Percentiles rank a stretch among this genome's conserved stretches.
These are phyloP conservation scores for Chrysodeixis includens DNA, from an alignment of 2,888 invertebrate genomes.

Conservation along the genomic window DNA sequence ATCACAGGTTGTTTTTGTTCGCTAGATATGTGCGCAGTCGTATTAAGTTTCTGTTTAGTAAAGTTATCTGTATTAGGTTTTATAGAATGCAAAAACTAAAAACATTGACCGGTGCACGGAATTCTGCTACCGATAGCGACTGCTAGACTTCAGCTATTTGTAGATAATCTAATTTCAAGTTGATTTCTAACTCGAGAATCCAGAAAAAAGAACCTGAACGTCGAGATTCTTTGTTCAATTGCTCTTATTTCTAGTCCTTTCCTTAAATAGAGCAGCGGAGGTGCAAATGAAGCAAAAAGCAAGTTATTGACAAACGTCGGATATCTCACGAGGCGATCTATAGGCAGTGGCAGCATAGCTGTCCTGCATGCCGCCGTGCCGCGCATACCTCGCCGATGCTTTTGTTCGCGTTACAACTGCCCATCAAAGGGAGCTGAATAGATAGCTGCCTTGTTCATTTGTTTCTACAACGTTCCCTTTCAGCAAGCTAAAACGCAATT, in stretches of 20 bases:
- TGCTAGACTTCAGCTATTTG: slow-evolving; percentile 13
- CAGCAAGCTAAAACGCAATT: background rate
- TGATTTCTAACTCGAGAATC: slow-evolving; percentile 14
- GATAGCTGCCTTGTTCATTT: background rate
- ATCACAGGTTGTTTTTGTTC: background rate
- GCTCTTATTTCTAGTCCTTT: slow-evolving; percentile 47
- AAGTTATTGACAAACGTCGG: slow-evolving; percentile 42
- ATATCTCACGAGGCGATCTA: slow-evolving; percentile 32
- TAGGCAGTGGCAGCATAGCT: slow-evolving; percentile 19
- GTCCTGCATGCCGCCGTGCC: slow-evolving; percentile 24
- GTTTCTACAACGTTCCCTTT: background rate
- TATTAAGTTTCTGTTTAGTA: background rate
- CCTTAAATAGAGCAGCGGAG: slow-evolving; percentile 46
- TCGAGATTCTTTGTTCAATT: slow-evolving; percentile 15
- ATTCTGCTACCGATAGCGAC: background rate
- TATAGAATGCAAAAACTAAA: background rate
- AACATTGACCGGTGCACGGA: background rate
- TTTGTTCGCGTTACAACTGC: slow-evolving; percentile 22
- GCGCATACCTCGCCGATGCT: slow-evolving; percentile 35
- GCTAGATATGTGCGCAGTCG: background rate
- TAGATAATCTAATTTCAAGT: slow-evolving; percentile 7
- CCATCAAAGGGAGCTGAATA: slow-evolving; percentile 26
- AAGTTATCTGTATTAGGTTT: background rate
- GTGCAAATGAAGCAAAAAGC: slow-evolving; percentile 35
- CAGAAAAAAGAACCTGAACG: slow-evolving; percentile 29